Evolutionary conservation across 2,797 vertebrate genomes (phyloP), one percentile per base, ranked within the genome.

Genomic region (Morelia viridis): DNA sequence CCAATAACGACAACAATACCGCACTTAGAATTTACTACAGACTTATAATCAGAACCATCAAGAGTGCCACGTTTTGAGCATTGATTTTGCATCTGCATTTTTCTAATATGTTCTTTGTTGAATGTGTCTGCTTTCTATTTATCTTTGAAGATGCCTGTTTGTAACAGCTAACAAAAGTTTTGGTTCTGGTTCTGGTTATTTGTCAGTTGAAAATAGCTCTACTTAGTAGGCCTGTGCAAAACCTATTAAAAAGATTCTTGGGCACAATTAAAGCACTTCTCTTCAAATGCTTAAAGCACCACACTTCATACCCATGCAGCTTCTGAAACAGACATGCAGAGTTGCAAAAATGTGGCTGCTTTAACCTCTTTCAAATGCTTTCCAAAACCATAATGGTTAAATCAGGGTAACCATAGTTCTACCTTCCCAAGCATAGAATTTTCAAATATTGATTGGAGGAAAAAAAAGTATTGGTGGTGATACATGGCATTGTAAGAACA

Each of bases 11-110:
- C 19, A 87, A 87, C 7, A 76, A 8, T 22, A 46, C 8, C 22
- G 3, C 17, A 41, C 35, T 41, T 4, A 80, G 71, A 80, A 80
- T 46, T 80, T 76, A 76, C 35, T 19, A 76, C 8, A 10, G 19
- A 0, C 71, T 31, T 31, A 31, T 94, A 61, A 90, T 62, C 92
- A 88, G 12, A 91, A 58, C 2, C 9, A 58, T 92, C 61, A 89
- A 76, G 94, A 56, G 31, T 53, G 41, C 92, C 89, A 85, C 68
- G 0, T 91, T 64, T 80, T 12, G 93, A 53, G 13, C 62, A 28
- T 12, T 92, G 17, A 24, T 88, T 84, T 57, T 83, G n/a, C 28
- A 53, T 12, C 86, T 84, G 19, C 26, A n/a, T 83, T 76, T 83
- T 28, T 26, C 35, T 35, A 41, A 50, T 91, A 91, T 41, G 84